Conservation (phyloP, 2,113 vertebrate species). For the Struthio camelus region DNA sequence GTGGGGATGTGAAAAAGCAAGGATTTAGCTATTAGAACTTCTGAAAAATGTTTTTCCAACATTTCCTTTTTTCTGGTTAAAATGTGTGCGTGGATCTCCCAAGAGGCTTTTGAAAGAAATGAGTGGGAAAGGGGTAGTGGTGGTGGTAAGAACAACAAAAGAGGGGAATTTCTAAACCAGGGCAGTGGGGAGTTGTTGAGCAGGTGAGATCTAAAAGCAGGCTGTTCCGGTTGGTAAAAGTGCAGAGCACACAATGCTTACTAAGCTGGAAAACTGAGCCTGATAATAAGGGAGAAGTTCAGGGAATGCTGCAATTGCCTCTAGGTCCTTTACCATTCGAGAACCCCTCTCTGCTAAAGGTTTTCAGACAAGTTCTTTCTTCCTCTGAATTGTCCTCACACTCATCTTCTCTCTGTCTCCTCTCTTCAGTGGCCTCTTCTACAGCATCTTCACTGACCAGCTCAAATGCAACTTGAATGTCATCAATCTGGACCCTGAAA, state of each 20-base stretch:
- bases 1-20: background rate
- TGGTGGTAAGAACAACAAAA: background rate
- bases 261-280: constrained; percentile 58
- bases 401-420: background rate
- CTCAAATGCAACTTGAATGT: constrained; percentile 95
- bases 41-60: constrained; percentile 3
- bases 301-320: constrained; percentile 50
- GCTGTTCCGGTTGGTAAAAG: constrained; percentile 54
- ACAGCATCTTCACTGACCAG: constrained; percentile 97
- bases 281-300: constrained; percentile 55
- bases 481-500: constrained; percentile 94
- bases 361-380: background rate
- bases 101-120: constrained; percentile 17
- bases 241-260: constrained; percentile 25
- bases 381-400: background rate
- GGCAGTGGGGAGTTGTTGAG: constrained; percentile 22
- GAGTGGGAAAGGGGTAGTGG: background rate
- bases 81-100: background rate
- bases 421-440: constrained; percentile 91
- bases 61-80: background rate
- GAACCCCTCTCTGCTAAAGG: background rate
- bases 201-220: constrained; percentile 57
- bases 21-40: background rate
- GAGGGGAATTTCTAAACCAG: constrained; percentile 4
- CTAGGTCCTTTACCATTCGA: background rate